Evolutionary conservation across 2,113 vertebrate species (phyloP).

Genomic region (Lanius ludovicianus): DNA sequence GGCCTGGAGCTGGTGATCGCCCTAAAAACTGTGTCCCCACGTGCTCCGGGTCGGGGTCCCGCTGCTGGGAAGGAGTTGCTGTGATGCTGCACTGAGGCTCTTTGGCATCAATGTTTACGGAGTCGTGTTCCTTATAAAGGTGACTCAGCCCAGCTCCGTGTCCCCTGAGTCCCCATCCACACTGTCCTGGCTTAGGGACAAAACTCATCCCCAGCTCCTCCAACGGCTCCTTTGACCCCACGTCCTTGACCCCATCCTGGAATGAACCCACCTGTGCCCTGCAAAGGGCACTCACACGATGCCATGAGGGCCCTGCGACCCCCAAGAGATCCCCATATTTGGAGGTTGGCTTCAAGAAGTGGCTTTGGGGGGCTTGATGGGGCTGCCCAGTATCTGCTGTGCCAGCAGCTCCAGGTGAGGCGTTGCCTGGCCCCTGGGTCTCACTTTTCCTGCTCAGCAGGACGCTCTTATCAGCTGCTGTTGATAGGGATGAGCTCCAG

Average conservation of each 20-base stretch:
- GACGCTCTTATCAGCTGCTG: not conserved
- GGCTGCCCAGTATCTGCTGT: not conserved
- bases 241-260: not conserved
- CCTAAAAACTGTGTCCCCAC: accelerated
- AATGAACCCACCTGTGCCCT: not conserved
- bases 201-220: not conserved
- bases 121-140: accelerated
- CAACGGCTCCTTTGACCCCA: not conserved
- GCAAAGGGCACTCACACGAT: accelerated
- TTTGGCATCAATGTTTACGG: accelerated
- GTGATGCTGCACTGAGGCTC: accelerated
- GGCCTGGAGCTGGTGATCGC: not conserved
- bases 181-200: not conserved
- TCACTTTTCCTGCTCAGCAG: constrained; percentile 54
- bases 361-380: not conserved
- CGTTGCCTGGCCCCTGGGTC: not conserved
- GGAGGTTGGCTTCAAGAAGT: not conserved
- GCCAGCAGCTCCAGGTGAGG: not conserved
- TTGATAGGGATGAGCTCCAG: not conserved
- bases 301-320: not conserved
- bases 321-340: not conserved
- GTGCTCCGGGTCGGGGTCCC: accelerated
- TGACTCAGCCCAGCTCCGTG: not conserved
- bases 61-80: not conserved
- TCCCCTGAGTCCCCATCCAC: too few relatives aligned